Evolutionary conservation across 2,113 vertebrate genomes (phyloP), one percentile per base, ranked within the genome.

Genomic region (Pedionomus torquatus): DNA sequence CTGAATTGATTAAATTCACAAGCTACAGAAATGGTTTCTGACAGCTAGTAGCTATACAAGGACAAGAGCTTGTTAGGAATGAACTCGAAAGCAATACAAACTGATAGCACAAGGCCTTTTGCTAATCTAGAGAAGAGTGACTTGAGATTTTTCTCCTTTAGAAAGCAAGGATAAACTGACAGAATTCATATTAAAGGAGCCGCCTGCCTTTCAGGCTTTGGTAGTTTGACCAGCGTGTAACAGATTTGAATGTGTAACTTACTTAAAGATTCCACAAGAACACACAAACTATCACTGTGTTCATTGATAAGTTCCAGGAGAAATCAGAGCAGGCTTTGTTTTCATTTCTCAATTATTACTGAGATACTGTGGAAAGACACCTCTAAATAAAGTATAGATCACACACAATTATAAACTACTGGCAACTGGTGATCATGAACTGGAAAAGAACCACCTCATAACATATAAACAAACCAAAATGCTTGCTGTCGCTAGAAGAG

Each of bases 1-100:
- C 33, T 1, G 6, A 82, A 82, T 4, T 93, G 88, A 97, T 87
- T 95, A 95, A 94, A 95, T 83, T 94, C 85, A 80, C 65, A 89
- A 69, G 76, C 52, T 75, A 58, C 33, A 63, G 49, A 82, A 87
- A 95, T 89, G 30, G 37, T 55, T 96, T 84, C 77, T 96, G 90
- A 94, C 80, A 76, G 86, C 69, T 87, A 44, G 74, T 51, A 91
- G 63, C 83, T 91, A 31, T 17, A 79, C 83, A 90, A 96, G 86
- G 93, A 90, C 77, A 96, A 91, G 87, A 81, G 16, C 64, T 93
- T 80, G 70, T 92, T 89, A 89, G 66, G 18, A 89, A 72, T 68
- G 71, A 91, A 91, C 39, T 70, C 48, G 41, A 66, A 94, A 87
- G 79, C 43, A 78, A 61, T 39, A 65, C 26, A 80, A 80, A 91